Conservation (phyloP, 2,888 invertebrate species). For the Zaprionus obscuricornis region DNA sequence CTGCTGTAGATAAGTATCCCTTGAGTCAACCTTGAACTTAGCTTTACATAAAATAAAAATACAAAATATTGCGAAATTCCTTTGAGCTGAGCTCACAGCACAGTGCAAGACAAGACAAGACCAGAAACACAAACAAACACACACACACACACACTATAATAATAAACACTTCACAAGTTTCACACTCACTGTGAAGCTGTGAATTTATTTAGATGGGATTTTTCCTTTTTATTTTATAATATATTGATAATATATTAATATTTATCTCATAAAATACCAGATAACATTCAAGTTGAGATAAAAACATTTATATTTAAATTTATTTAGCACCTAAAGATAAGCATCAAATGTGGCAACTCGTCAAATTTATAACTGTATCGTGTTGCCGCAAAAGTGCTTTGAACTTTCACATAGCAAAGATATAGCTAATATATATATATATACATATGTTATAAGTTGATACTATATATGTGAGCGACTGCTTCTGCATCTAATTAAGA, state of each 20-base stretch:
- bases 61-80: slow-evolving; percentile 55
- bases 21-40: slow-evolving; percentile 43
- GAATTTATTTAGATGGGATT: slow-evolving; percentile 57
- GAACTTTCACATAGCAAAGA: too few species aligned
- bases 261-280: slow-evolving; percentile 27
- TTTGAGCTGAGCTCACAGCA: slow-evolving; percentile 44
- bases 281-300: slow-evolving; percentile 29
- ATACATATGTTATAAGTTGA: neutral
- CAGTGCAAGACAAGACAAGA: slow-evolving; percentile 2
- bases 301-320: slow-evolving; percentile 41
- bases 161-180: slow-evolving; percentile 38
- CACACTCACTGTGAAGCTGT: slow-evolving; percentile 48
- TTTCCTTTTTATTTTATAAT: slow-evolving; percentile 42
- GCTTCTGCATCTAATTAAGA: slow-evolving; percentile 52
- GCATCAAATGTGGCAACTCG: slow-evolving; percentile 13
- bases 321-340: slow-evolving; percentile 58
- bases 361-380: slow-evolving; percentile 36
- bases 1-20: neutral
- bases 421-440: neutral
- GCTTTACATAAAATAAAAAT: slow-evolving; percentile 24
- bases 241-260: slow-evolving; percentile 9
- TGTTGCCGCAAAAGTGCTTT: slow-evolving; percentile 33
- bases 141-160: slow-evolving; percentile 6
- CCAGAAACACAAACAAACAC: neutral
- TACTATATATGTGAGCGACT: neutral